phyloP scores from a whole-genome alignment of 2,888 invertebrate species.

The Sarcophaga rosellei region DNA sequence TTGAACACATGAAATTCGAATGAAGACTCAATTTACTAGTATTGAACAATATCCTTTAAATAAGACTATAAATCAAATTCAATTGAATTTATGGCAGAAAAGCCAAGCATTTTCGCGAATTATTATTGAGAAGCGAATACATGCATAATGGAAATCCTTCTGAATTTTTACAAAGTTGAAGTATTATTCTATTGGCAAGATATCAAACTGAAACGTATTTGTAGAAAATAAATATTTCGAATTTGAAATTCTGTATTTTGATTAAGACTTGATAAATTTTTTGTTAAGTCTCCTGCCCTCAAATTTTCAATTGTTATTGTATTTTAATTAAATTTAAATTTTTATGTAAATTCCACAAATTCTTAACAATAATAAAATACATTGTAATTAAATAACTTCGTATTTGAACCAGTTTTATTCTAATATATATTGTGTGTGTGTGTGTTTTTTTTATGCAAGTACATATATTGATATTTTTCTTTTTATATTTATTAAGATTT shows the following conservation, averaged over 20 bases:
- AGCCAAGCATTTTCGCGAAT: too few relatives aligned
- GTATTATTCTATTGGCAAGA: too few relatives aligned
- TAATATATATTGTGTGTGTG: background rate
- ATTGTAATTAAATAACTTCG: conserved; percentile 39
- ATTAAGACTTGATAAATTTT: background rate
- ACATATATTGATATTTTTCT: background rate
- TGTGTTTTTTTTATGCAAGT: background rate
- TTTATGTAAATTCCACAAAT: conserved; percentile 27
- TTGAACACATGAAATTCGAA: too few relatives aligned
- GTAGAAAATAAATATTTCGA: background rate
- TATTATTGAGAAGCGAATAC: too few relatives aligned
- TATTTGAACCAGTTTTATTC: conserved; percentile 46
- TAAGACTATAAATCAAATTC: too few relatives aligned
- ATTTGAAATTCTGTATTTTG: background rate
- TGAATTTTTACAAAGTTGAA: too few relatives aligned
- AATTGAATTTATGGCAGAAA: too few relatives aligned
- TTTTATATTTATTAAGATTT: conserved; percentile 28
- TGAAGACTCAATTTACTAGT: too few relatives aligned
- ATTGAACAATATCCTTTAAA: too few relatives aligned
- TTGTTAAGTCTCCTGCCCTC: background rate
- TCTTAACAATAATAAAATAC: conserved; percentile 34
- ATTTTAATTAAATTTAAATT: background rate
- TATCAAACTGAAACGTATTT: too few relatives aligned
- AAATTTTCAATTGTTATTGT: background rate
- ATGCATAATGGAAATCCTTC: too few relatives aligned